A percentile compares a stretch with the other conserved stretches of the same genome.
These are phyloP conservation scores for Uloborus diversus DNA, from an alignment of 1,140 invertebrate species.

Conservation along the genomic window DNA sequence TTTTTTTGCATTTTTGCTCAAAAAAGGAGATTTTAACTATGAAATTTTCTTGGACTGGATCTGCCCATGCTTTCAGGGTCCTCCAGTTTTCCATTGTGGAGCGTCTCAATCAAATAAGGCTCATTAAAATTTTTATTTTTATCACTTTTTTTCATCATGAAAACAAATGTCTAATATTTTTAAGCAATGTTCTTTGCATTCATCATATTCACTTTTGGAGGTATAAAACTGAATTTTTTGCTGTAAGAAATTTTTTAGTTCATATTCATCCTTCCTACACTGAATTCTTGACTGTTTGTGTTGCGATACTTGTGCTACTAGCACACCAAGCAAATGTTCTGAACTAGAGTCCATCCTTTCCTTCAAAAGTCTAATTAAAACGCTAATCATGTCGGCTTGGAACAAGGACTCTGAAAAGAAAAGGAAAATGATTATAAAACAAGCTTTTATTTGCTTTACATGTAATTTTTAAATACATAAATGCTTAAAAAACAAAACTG, in stretches of 20 bases:
- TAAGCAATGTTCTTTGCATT: conserved; percentile 24
- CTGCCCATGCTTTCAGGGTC: no score
- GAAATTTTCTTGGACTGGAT: no score
- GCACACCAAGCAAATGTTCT: conserved; percentile 70
- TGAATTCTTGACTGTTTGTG: conserved; percentile 68
- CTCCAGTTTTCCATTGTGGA: no score
- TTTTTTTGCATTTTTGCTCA: no score
- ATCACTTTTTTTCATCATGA: conserved; percentile 14
- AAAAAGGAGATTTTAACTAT: no score
- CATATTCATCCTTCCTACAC: conserved; percentile 68
- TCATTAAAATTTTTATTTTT: no score
- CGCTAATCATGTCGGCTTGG: conserved; percentile 72
- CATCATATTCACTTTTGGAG: conserved; percentile 26
- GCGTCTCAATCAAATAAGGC: no score
- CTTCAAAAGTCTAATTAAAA: conserved; percentile 68
- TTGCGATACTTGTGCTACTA: conserved; percentile 67
- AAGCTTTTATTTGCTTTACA: not conserved
- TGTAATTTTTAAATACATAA: not conserved
- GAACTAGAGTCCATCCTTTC: conserved; percentile 66
- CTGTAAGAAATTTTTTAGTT: conserved; percentile 65
- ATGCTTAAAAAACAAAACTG: not conserved
- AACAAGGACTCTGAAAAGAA: conserved; percentile 65
- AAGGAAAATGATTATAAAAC: not conserved
- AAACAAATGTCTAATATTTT: conserved; percentile 36
- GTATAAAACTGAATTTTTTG: conserved; percentile 36